These are phyloP conservation scores for Molossus alvarezi DNA, from an alignment of 2,797 vertebrate species.

Conservation along the genomic window DNA sequence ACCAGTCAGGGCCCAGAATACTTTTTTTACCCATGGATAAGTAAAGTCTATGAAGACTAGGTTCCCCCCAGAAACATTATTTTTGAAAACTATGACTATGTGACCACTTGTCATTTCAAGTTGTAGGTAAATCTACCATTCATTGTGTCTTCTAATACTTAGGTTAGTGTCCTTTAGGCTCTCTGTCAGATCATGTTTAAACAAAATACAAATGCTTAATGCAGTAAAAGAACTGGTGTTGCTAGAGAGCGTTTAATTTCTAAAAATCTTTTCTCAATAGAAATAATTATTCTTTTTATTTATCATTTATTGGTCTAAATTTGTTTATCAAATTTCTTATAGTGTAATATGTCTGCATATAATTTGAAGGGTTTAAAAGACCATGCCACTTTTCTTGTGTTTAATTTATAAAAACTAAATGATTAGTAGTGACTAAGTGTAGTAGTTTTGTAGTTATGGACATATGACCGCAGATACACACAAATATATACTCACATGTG, in stretches of 20 bases:
- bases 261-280: background rate
- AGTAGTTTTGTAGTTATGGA: background rate
- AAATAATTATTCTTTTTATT: background rate
- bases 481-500: background rate
- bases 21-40: background rate
- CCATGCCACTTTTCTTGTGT: background rate
- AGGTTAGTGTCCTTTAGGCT: background rate
- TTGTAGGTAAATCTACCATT: background rate
- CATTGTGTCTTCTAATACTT: background rate
- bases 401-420: background rate
- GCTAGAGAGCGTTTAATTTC: background rate
- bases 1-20: background rate
- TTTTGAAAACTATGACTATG: constrained; percentile 16
- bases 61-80: background rate
- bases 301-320: background rate
- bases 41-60: background rate
- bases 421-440: background rate
- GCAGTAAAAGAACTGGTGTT: background rate
- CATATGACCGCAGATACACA: background rate
- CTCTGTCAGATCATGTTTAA: background rate
- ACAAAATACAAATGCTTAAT: background rate
- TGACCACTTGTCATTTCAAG: background rate
- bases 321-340: constrained; percentile 9
- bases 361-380: background rate
- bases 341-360: background rate